phyloP scores from a whole-genome alignment of 2,113 vertebrate genomes.

The Xenopus borealis region DNA sequence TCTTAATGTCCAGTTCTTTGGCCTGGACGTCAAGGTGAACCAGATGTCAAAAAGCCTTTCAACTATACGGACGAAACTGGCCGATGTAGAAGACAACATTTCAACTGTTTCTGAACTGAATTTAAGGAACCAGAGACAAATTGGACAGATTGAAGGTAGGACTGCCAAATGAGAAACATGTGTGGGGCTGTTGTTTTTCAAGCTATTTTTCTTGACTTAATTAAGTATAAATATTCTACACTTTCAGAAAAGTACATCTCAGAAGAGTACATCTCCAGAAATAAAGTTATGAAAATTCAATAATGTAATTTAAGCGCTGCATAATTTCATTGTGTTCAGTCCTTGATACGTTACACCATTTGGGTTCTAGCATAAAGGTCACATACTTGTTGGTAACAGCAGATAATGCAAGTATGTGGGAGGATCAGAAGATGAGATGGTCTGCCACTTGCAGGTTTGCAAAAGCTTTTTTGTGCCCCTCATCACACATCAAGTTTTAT shows the following conservation, averaged over 20 bases:
- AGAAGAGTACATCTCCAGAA: background rate
- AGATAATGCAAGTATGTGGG: too few relatives aligned
- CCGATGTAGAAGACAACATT: constrained; percentile 70
- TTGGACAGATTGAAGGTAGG: constrained; percentile 79
- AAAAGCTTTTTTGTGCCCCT: too few relatives aligned
- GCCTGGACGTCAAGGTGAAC: constrained; percentile 75
- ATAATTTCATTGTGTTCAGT: too few relatives aligned
- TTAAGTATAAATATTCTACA: constrained; percentile 15
- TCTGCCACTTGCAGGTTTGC: too few relatives aligned
- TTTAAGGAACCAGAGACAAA: constrained; percentile 73
- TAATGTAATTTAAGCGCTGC: too few relatives aligned
- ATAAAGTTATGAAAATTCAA: too few relatives aligned
- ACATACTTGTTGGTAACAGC: too few relatives aligned
- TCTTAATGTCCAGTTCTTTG: constrained; percentile 79
- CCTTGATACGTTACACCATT: too few relatives aligned
- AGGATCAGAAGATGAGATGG: too few relatives aligned
- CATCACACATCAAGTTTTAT: too few relatives aligned
- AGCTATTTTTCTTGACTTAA: constrained; percentile 26
- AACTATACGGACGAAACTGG: constrained; percentile 64
- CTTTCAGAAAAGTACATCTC: background rate
- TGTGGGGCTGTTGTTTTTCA: constrained; percentile 30
- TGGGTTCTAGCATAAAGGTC: too few relatives aligned
- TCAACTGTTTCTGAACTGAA: constrained; percentile 67
- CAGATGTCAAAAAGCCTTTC: constrained; percentile 73
- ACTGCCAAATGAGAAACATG: constrained; percentile 15